phyloP scores from a whole-genome alignment of 53 echinoderm and acorn worm species.

The Antedon mediterranea region DNA sequence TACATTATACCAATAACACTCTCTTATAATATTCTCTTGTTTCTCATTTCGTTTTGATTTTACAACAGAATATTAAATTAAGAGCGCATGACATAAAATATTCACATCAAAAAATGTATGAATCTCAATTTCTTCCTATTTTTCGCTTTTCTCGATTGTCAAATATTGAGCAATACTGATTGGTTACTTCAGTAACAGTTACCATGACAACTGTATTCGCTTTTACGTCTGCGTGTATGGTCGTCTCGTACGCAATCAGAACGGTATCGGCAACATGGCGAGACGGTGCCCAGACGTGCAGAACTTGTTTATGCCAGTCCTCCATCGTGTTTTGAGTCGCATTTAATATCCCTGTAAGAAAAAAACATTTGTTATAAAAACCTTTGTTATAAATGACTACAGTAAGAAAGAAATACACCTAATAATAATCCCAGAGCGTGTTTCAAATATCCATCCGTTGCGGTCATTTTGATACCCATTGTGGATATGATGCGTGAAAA shows the following conservation, averaged over 20 bases:
- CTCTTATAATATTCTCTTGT: too few species aligned
- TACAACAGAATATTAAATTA: too few species aligned
- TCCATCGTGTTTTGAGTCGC: conserved; percentile 73
- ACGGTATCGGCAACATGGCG: conserved; percentile 45
- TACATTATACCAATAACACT: too few species aligned
- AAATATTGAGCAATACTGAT: background rate
- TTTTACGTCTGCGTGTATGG: conserved; percentile 37
- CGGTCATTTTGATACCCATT: too few species aligned
- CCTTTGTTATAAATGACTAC: background rate
- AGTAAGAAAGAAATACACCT: background rate
- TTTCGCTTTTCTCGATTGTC: background rate
- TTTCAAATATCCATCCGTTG: too few species aligned
- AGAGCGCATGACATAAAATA: too few species aligned
- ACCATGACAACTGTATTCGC: conserved; percentile 73
- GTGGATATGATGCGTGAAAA: too few species aligned
- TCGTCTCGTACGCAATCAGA: conserved; percentile 26
- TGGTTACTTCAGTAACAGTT: conserved; percentile 15
- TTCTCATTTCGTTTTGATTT: too few species aligned
- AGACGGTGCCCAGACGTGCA: conserved; percentile 82
- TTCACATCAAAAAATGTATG: too few species aligned
- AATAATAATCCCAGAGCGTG: too few species aligned
- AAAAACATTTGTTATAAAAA: background rate
- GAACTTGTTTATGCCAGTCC: conserved; percentile 72
- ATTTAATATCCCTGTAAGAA: conserved; percentile 49
- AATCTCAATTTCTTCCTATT: background rate